Evolutionary conservation across 2,113 vertebrate species (phyloP), one percentile per base, ranked within the genome.

Genomic region (Aythya baeri): DNA sequence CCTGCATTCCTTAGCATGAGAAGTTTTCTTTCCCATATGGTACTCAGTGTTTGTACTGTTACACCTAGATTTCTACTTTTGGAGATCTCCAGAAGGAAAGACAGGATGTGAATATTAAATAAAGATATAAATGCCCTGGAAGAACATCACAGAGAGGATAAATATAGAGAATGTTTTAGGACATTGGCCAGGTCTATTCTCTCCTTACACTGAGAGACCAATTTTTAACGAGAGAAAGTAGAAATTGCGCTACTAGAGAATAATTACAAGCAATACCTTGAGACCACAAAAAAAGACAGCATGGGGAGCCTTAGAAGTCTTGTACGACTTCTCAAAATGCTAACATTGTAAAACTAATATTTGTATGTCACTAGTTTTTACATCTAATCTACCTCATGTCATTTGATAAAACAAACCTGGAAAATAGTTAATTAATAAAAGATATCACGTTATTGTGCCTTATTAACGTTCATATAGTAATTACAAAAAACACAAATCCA

Each of bases 341-440:
- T 76, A 86, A 62, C 25, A 10, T 17, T 74, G 65, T 67, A 94
- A 94, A 96, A 65, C 79, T 78, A 97, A 67, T 95, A 93, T 91
- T 91, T 89, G 74, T 90, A 72, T 85, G 80, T 63, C 78, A 20
- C 78, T 78, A 74, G 79, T 93, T 95, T 95, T 96, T 95, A 67
- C 92, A 87, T 77, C 83, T 74, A 36, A 89, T 73, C 89, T 86
- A 81, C 62, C 77, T 91, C 81, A 65, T 83, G 78, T 61, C 80
- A 78, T 95, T 96, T 97, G 75, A 72, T 94, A 97, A 96, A 97
- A 96, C 93, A 97, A 97, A 97, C 88, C 68, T 75, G 83, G 86
- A 88, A 71, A 97, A 96, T 79, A 89, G 83, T 95, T 97, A 97
- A 98, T 97, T 98, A 98, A 97, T 98, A 97, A 98, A 97, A 98